Evolutionary conservation across 2,113 vertebrate species (phyloP).

Genomic region (Dipodomys ordii): DNA sequence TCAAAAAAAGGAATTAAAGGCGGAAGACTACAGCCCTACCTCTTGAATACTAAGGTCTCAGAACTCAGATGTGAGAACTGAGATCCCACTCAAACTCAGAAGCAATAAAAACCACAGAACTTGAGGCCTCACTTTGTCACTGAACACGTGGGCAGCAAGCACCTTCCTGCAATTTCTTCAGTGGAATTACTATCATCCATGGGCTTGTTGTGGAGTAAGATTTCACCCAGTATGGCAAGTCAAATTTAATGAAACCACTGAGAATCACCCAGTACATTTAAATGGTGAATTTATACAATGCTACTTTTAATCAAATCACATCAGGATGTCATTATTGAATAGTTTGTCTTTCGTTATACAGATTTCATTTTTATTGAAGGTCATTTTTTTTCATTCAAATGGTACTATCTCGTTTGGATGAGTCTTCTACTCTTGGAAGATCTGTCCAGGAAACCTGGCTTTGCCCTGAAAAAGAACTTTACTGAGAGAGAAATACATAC

Average conservation of each 20-base stretch:
- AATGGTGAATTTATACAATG: conserved; percentile 62
- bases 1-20: background rate
- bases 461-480: conserved; percentile 43
- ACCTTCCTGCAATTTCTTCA: conserved; percentile 62
- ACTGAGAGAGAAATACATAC: conserved; percentile 67
- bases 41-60: conserved; percentile 3
- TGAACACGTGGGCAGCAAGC: conserved; percentile 68
- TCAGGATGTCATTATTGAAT: conserved; percentile 42
- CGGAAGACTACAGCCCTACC: background rate
- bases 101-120: conserved; percentile 51
- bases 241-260: conserved; percentile 67
- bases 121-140: conserved; percentile 58
- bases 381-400: conserved; percentile 50
- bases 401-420: conserved; percentile 29
- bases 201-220: conserved; percentile 48
- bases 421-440: conserved; percentile 62
- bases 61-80: conserved; percentile 14
- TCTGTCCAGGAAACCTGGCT: conserved; percentile 68
- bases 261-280: conserved; percentile 2
- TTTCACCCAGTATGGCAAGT: conserved; percentile 47
- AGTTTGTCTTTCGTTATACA: conserved; percentile 58
- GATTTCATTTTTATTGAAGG: conserved; percentile 49
- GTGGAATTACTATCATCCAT: conserved; percentile 72
- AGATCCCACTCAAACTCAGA: conserved; percentile 51
- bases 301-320: conserved; percentile 63